Evolutionary conservation across 2,888 invertebrate species (phyloP).

Genomic region (Petrophora chlorosata): DNA sequence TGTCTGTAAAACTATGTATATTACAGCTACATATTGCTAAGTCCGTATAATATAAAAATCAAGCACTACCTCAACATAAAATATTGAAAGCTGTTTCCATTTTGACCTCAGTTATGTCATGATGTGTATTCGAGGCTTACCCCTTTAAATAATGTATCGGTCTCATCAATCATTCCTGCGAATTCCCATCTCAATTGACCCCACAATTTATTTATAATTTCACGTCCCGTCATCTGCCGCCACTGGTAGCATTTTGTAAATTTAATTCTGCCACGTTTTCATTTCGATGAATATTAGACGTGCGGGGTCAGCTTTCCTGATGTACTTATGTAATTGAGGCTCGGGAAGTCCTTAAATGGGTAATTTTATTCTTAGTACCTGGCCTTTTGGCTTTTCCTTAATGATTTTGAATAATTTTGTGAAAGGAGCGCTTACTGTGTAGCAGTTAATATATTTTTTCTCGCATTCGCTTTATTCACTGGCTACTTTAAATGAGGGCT

Average conservation of each 20-base stretch:
- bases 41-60: too few relatives aligned
- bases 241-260: conserved; percentile 30
- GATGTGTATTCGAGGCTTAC: conserved; percentile 13
- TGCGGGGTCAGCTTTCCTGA: conserved; percentile 32
- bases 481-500: too few relatives aligned
- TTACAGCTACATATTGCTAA: too few relatives aligned
- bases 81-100: not conserved
- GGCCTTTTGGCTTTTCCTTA: not conserved
- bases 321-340: conserved; percentile 30
- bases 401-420: too few relatives aligned
- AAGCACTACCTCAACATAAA: too few relatives aligned
- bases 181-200: conserved; percentile 22
- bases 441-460: too few relatives aligned
- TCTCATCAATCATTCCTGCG: conserved; percentile 21
- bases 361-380: conserved; percentile 9
- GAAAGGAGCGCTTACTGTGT: too few relatives aligned
- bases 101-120: conserved; percentile 9
- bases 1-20: too few relatives aligned
- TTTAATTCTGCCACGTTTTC: conserved; percentile 29
- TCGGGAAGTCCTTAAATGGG: conserved; percentile 1
- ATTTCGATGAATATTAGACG: conserved; percentile 30
- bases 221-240: conserved; percentile 25
- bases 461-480: too few relatives aligned
- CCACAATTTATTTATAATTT: conserved; percentile 31
- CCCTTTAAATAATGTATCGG: conserved; percentile 20